Base-by-base conservation (phyloP, 2,888 invertebrate species). In the Anodontia alba region DNA sequence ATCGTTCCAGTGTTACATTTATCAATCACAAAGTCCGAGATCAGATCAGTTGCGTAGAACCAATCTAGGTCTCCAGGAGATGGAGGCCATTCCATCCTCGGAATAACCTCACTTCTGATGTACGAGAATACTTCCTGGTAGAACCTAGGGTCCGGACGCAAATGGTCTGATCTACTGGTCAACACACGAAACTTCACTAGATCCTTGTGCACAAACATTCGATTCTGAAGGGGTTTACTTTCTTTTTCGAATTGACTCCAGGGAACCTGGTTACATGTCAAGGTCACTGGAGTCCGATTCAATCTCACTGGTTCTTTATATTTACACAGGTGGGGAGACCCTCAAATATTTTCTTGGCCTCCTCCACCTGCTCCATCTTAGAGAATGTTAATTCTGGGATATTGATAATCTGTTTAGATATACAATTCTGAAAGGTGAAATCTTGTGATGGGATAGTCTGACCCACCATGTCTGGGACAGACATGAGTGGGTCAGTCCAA, bases 221-320 rank as follows among this genome's bases (percentile, higher is more conserved):
- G 8, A 23, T 51, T 51, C 10, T 15, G 17, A 20, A 51, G 17
- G 10, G 51, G 10, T 17, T 23, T 7, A 5, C 5, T 23, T 20
- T 51, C 51, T 5, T 7, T 20, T 51, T 23, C 51, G 23, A 51
- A 51, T 5, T 20, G 10, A 26, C 10, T 31, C 68, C 68, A 68
- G 10, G 68, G 68, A 68, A n/a, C 12, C 33, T 23, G 15, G n/a
- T n/a, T n/a, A n/a, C n/a, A n/a, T n/a, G n/a, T n/a, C n/a, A n/a
- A n/a, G n/a, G n/a, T n/a, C n/a, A 68, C 68, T 12, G 68, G 68
- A 23, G 68, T 68, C 38, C 68, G 33, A 1, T 17, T 5, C n/a
- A 68, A n/a, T 36, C 17, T 31, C 23, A 12, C 15, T 10, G 38
- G 68, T 23, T 68, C 68, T 20, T 68, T 31, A n/a, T n/a, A n/a